phyloP scores from a whole-genome alignment of 1,140 invertebrate species.

The Drusus annulatus region DNA sequence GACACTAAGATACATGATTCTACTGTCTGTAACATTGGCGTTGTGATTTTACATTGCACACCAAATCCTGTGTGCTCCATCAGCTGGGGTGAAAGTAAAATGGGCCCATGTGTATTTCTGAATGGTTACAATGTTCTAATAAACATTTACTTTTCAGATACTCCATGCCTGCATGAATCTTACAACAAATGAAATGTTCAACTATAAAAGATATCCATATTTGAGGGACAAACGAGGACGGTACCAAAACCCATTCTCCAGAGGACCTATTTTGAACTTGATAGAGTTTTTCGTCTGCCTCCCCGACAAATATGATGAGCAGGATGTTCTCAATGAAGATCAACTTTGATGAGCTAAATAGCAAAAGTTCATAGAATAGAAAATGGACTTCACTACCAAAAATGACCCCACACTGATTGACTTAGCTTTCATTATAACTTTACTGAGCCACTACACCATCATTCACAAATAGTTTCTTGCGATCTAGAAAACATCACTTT shows the following conservation, averaged over 20 bases:
- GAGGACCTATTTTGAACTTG: slow-evolving; percentile 88
- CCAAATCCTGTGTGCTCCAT: too few species aligned
- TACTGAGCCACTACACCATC: too few species aligned
- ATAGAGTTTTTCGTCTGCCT: slow-evolving; percentile 91
- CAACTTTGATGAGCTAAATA: slow-evolving; percentile 70
- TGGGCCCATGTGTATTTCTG: too few species aligned
- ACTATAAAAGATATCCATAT: slow-evolving; percentile 92
- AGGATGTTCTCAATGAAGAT: slow-evolving; percentile 81
- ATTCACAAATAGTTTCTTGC: too few species aligned
- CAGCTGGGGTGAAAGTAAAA: too few species aligned
- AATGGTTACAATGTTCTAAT: too few species aligned
- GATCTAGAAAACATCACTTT: too few species aligned
- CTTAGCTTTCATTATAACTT: too few species aligned
- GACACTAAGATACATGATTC: too few species aligned
- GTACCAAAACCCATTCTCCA: slow-evolving; percentile 91
- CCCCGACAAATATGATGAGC: slow-evolving; percentile 81
- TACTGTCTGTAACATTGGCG: too few species aligned
- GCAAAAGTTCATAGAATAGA: slow-evolving; percentile 37
- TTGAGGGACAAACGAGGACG: slow-evolving; percentile 88
- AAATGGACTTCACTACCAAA: background rate
- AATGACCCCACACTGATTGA: background rate
- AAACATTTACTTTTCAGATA: slow-evolving; percentile 73
- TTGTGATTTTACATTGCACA: too few species aligned
- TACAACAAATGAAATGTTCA: slow-evolving; percentile 95
- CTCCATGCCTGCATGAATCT: slow-evolving; percentile 91